Evolutionary conservation across 2,797 vertebrate genomes (phyloP), one percentile per base, ranked within the genome.

Genomic region (Brachyalestes nurse): DNA sequence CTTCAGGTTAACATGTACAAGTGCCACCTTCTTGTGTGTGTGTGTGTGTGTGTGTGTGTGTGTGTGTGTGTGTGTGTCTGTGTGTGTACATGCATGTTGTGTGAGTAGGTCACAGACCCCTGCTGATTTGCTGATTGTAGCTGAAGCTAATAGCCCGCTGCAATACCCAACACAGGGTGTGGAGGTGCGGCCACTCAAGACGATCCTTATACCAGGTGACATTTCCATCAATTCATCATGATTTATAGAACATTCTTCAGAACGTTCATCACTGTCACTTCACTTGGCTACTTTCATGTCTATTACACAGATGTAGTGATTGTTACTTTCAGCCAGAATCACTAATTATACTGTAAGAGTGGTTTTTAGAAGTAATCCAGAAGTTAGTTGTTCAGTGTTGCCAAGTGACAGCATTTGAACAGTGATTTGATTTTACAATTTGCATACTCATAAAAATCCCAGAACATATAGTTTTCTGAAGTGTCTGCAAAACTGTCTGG

Each of bases 121-220:
- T 8, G 91, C 93, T 38, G 96, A 98, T 86, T 86, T 90, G 34
- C 92, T 98, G 79, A 92, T 97, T 28, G 91, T 97, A 67, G 96
- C 96, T 75, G 93, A 94, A 77, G 96, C 97, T 72, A 97, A 98
- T 87, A 97, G 87, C 80, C 97, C 97, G 0, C 91, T 97, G 64
- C 96, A 97, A 84, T 98, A 96, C 84, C 97, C 97, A 0, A 92
- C 93, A 40, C 97, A 97, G 86, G 97, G 97, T 0, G 93, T 97
- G 78, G 95, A 96, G 82, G 95, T 97, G 40, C 95, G 94, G 62
- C 97, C 97, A 0, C 91, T 97, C 82, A 96, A 94, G 91, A 97
- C 95, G 77, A 94, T 96, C 86, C 91, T 97, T 85, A 94, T 97
- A 88, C 96, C 96, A 93, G 97, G 97, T 97, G 55, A 62, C 10